Evolutionary conservation across 1,140 invertebrate genomes (phyloP), one percentile per base, ranked within the genome.

Genomic region (Anastrepha ludens): DNA sequence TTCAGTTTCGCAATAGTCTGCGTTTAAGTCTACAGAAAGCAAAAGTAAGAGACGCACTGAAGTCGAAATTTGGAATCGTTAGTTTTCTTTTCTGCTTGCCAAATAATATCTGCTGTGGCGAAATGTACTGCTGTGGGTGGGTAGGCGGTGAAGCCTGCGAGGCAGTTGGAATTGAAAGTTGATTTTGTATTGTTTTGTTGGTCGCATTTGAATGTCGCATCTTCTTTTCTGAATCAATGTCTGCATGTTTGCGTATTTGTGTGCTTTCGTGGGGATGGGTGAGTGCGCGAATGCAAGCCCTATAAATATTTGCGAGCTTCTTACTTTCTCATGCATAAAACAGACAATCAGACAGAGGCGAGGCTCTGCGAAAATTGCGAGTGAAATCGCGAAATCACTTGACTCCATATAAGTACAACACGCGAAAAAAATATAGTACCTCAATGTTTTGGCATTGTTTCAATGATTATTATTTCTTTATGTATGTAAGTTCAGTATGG

Each of bases 301-400:
- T 74, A 74, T 74, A 74, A 74, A 74, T 74, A 74, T 74, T 74
- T 74, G 67, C 41, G 41, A 74, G 81, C 81, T 85, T 85, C 58
- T 85, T 85, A 85, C 58, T 85, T 29, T 88, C 87, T 89, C 85
- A 89, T 90, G 91, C 91, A 91, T 89, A 88, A 92, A 92, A 92
- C 90, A 88, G 89, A 81, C 89, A 87, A 74, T 47, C 39, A 74
- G 67, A 41, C 67, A 41, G 11, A 55, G 50, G 50, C 50, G 11
- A 55, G 50, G 50, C 50, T 55, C 50, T 6, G 50, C 11, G 50
- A 11, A 55, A 55, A 55, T 41, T 74, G 67, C 67, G 15, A 87
- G 29, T 29, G 29, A 89, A 78, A 39, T 59, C 67, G 86, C 65
- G 67, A 87, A 87, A 87, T 87, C 62, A 59, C 9, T 70, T 87